phyloP scores from a whole-genome alignment of 2,797 vertebrate genomes.

The Cirrhinus molitorella region DNA sequence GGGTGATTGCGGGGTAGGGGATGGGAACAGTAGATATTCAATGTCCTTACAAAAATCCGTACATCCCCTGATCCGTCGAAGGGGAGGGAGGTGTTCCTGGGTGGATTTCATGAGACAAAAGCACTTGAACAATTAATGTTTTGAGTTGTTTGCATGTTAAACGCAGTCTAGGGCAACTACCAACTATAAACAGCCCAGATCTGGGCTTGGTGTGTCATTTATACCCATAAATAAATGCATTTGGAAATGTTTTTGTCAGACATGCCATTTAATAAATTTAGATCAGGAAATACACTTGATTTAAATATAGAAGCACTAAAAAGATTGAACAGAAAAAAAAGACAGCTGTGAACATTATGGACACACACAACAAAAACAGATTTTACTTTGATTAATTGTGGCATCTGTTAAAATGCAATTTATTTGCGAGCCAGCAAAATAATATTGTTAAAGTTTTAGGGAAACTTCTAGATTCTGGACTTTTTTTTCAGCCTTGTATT shows the following conservation, averaged over 20 bases:
- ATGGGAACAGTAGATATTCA: conserved; percentile 16
- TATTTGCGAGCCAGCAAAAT: not conserved
- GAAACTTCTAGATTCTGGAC: not conserved
- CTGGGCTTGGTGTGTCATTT: not conserved
- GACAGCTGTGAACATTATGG: not conserved
- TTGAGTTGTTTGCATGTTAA: conserved; percentile 19
- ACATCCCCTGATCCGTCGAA: conserved; percentile 78
- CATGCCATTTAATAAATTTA: not conserved
- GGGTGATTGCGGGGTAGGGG: not conserved
- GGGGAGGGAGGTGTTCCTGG: conserved; percentile 70
- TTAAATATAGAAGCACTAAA: conserved; percentile 32
- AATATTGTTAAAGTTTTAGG: not conserved
- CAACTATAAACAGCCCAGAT: conserved; percentile 47
- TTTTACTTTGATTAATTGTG: not conserved
- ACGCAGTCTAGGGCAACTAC: not conserved
- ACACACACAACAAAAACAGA: not conserved
- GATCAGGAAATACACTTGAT: conserved; percentile 20
- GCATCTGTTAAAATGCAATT: not conserved
- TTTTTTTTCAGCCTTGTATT: not conserved
- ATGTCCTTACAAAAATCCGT: conserved; percentile 79
- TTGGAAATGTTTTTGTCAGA: conserved; percentile 8
- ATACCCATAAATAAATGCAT: not conserved
- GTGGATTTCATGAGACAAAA: conserved; percentile 71
- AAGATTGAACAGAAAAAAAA: not conserved
- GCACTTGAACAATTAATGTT: conserved; percentile 58